These are phyloP conservation scores for Lepus europaeus DNA, from an alignment of 2,113 vertebrate genomes.

Conservation along the genomic window DNA sequence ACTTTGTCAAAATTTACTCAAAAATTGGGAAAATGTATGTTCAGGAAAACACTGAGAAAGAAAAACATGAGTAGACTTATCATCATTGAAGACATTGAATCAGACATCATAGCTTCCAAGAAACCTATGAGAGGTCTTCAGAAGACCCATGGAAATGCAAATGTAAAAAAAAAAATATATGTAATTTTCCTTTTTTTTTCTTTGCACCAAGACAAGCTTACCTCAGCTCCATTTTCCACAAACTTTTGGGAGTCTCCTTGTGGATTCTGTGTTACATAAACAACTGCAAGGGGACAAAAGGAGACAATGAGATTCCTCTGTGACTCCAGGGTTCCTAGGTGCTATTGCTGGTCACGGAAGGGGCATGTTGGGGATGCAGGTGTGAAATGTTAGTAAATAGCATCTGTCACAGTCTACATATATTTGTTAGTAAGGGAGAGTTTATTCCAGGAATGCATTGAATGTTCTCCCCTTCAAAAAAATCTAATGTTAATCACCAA, in stretches of 20 bases:
- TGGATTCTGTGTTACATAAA: not conserved
- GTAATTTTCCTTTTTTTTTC: no score
- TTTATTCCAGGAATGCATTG: not conserved
- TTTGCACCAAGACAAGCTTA: no score
- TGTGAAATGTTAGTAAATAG: not conserved
- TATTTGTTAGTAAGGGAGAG: not conserved
- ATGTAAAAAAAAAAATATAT: no score
- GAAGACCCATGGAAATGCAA: no score
- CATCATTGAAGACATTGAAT: not conserved
- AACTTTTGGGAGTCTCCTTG: no score
- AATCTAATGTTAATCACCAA: not conserved
- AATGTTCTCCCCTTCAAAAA: not conserved
- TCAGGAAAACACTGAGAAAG: not conserved
- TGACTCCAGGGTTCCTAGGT: not conserved
- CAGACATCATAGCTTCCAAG: not conserved
- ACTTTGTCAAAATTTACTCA: not conserved
- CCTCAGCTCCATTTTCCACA: no score
- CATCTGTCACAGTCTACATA: not conserved
- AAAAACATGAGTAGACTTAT: not conserved
- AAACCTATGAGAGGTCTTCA: not conserved
- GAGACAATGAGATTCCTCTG: not conserved
- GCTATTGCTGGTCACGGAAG: not conserved
- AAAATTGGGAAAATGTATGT: not conserved
- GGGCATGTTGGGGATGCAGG: not conserved
- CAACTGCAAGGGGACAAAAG: not conserved